Percentiles rank a stretch among this genome's conserved stretches.
Evolutionary conservation across 2,888 invertebrate species (phyloP).

Genomic region (Drosophila austrosaltans): DNA sequence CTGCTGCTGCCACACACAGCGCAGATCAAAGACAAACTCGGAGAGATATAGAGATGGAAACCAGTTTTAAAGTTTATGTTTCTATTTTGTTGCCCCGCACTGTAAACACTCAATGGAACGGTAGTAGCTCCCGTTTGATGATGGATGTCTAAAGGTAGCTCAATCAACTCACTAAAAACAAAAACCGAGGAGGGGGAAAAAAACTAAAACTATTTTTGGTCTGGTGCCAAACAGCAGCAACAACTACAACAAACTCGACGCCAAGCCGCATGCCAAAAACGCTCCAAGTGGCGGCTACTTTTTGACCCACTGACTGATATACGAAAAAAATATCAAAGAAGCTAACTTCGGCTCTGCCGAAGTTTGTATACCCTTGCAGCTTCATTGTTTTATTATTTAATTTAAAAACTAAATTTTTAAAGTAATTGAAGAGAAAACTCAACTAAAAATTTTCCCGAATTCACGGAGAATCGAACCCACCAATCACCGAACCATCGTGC

Average conservation of each 20-base stretch:
- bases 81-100: constrained; percentile 47
- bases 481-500: too few species aligned
- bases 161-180: constrained; percentile 68
- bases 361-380: too few species aligned
- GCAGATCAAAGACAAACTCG: background rate
- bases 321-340: too few species aligned
- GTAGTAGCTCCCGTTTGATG: constrained; percentile 44
- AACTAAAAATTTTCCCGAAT: too few species aligned
- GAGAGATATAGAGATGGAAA: constrained; percentile 8
- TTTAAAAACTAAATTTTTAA: too few species aligned
- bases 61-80: constrained; percentile 28
- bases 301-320: constrained; percentile 77
- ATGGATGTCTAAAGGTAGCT: constrained; percentile 51
- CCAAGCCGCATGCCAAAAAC: constrained; percentile 69
- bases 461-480: too few species aligned
- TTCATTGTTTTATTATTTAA: too few species aligned
- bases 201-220: constrained; percentile 69
- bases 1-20: constrained; percentile 39
- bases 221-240: constrained; percentile 51
- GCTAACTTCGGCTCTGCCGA: too few species aligned
- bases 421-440: too few species aligned
- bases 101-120: constrained; percentile 55
- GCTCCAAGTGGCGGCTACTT: constrained; percentile 66
- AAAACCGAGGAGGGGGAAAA: background rate
- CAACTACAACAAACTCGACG: constrained; percentile 41